Conservation (phyloP, 2,888 invertebrate genomes). For the Mimas tiliae region DNA sequence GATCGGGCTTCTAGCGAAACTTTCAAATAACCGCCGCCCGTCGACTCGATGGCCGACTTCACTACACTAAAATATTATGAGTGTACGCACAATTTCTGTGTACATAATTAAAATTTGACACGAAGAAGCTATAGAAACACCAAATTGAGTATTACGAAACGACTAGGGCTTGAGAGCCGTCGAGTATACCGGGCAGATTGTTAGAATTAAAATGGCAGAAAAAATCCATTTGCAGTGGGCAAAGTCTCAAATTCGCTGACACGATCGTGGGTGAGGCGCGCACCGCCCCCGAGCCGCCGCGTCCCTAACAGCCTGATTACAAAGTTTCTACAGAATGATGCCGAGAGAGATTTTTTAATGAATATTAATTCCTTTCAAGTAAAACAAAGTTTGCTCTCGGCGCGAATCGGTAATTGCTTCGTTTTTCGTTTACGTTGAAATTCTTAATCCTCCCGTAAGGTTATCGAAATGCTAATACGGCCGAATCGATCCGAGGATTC, state of each 20-base stretch:
- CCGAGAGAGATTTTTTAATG: slow-evolving; percentile 81
- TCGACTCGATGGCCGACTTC: slow-evolving; percentile 42
- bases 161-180: slow-evolving; percentile 39
- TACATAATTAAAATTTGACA: slow-evolving; percentile 53
- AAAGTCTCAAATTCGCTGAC: slow-evolving; percentile 73
- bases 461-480: slow-evolving; percentile 56
- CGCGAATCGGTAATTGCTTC: slow-evolving; percentile 77
- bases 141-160: slow-evolving; percentile 46
- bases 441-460: slow-evolving; percentile 62
- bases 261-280: slow-evolving; percentile 37
- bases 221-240: slow-evolving; percentile 71
- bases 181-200: slow-evolving; percentile 48
- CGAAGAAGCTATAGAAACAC: slow-evolving; percentile 35
- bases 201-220: slow-evolving; percentile 61
- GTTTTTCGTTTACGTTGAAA: slow-evolving; percentile 67
- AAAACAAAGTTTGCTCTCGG: slow-evolving; percentile 78
- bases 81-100: slow-evolving; percentile 47
- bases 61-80: slow-evolving; percentile 57
- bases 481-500: slow-evolving; percentile 35
- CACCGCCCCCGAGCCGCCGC: neutral
- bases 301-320: slow-evolving; percentile 73
- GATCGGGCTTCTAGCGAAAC: slow-evolving; percentile 54
- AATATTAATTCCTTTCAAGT: slow-evolving; percentile 81
- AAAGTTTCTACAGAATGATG: slow-evolving; percentile 79
- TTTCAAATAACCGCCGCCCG: slow-evolving; percentile 59